These are phyloP conservation scores for Torymus aiolomorphi DNA, from an alignment of 2,888 invertebrate species.

Conservation along the genomic window DNA sequence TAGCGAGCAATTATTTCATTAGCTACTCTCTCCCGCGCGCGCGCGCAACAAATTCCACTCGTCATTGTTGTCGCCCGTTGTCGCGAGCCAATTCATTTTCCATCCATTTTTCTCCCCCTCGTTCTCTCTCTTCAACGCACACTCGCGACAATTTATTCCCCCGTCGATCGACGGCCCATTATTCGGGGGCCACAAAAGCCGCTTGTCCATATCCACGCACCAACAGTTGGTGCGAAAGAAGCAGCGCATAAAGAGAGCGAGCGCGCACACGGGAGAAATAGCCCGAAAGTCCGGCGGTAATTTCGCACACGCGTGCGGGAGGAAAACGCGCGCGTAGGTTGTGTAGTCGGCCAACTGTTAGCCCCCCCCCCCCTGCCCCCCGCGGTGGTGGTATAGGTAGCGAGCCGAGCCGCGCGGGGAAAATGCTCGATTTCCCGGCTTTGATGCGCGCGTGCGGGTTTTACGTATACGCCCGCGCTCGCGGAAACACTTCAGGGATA, in stretches of 20 bases:
- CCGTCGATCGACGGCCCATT: constrained; percentile 30
- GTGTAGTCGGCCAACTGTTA: constrained; percentile 66
- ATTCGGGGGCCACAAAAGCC: constrained; percentile 53
- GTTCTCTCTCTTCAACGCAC: neutral
- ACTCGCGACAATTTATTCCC: constrained; percentile 42
- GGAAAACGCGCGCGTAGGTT: too few species aligned
- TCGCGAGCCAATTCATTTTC: constrained; percentile 34
- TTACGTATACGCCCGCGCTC: neutral
- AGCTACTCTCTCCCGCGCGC: neutral
- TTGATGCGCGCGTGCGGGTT: constrained; percentile 16
- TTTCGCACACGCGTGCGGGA: constrained; percentile 37
- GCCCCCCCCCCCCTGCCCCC: constrained; percentile 62
- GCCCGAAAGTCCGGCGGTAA: constrained; percentile 20
- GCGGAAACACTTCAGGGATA: constrained; percentile 1
- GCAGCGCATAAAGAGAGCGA: neutral
- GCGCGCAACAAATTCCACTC: neutral
- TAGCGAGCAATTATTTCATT: constrained; percentile 49
- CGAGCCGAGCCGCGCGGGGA: constrained; percentile 59
- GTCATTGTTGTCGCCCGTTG: constrained; percentile 29
- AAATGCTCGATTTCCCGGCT: constrained; percentile 64
- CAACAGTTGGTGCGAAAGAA: constrained; percentile 49
- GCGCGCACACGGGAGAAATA: neutral
- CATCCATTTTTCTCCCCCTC: neutral
- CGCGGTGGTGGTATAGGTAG: neutral
- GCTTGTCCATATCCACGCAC: constrained; percentile 15